Evolutionary conservation across 2,888 invertebrate genomes (phyloP).

Genomic region (Phortica okadai): DNA sequence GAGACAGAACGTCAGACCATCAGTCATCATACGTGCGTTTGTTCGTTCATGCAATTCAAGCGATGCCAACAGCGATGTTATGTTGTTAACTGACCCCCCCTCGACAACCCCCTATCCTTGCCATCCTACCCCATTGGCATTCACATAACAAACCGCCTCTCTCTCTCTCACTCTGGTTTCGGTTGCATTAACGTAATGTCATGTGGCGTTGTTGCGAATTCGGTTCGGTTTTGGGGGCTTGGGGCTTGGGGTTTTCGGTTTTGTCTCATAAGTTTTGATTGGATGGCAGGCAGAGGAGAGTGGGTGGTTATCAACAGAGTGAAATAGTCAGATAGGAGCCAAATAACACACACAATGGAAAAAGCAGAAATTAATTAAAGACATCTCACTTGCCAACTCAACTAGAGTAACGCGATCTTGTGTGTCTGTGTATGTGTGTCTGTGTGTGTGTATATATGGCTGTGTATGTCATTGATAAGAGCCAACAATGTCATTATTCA

Average conservation of each 20-base stretch:
- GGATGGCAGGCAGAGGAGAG: no score
- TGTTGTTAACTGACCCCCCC: no score
- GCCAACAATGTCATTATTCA: slow-evolving; percentile 37
- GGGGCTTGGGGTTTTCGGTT: neutral
- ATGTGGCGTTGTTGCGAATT: neutral
- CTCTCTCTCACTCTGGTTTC: neutral
- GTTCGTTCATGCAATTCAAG: neutral
- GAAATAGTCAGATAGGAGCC: neutral
- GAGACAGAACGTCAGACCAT: no score
- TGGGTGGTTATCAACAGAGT: no score
- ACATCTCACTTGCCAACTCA: neutral
- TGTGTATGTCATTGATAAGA: slow-evolving; percentile 47
- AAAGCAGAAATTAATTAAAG: slow-evolving; percentile 7
- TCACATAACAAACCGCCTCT: neutral
- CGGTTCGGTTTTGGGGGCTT: no score
- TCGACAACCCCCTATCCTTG: neutral
- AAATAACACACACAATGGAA: neutral
- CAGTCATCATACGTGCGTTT: neutral
- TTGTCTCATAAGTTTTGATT: no score
- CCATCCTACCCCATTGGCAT: neutral
- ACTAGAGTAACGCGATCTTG: neutral
- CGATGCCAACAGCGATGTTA: neutral
- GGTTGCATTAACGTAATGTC: neutral
- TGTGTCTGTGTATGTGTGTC: slow-evolving; percentile 30
- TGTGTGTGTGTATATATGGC: slow-evolving; percentile 40